Conservation (phyloP, 1,140 invertebrate genomes). For the Bradysia coprophila region DNA sequence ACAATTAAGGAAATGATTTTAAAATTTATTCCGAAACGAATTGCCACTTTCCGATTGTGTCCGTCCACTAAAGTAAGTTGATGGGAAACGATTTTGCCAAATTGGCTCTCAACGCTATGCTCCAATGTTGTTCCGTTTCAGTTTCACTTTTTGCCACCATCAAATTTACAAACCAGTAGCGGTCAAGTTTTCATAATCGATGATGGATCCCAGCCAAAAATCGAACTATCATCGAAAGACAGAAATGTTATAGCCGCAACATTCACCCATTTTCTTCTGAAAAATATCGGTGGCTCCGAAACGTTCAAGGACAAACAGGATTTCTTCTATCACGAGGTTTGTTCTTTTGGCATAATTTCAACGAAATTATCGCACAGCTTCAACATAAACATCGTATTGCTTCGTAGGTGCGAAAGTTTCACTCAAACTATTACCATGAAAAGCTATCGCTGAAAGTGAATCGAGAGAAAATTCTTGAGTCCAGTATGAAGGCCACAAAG, state of each 20-base stretch:
- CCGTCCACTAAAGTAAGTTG: constrained; percentile 67
- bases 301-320: constrained; percentile 91
- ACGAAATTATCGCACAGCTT: neutral
- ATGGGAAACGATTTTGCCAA: too few species aligned
- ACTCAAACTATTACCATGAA: constrained; percentile 69
- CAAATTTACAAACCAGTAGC: constrained; percentile 26
- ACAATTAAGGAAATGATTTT: constrained; percentile 84
- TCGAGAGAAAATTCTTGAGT: constrained; percentile 61
- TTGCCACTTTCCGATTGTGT: constrained; percentile 83
- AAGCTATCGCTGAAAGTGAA: constrained; percentile 65
- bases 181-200: constrained; percentile 50
- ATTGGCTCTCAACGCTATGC: too few species aligned
- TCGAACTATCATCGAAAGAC: constrained; percentile 64
- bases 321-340: constrained; percentile 83
- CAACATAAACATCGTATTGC: too few species aligned
- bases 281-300: constrained; percentile 89
- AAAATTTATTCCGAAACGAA: constrained; percentile 78
- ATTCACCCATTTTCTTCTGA: constrained; percentile 81
- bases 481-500: constrained; percentile 71
- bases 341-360: neutral
- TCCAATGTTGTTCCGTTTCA: too few species aligned
- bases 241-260: constrained; percentile 81
- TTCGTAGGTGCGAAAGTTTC: constrained; percentile 49
- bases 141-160: constrained; percentile 39
- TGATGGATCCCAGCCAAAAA: constrained; percentile 74